Base-by-base conservation (phyloP, 2,888 invertebrate species). In the Leptura quadrifasciata region DNA sequence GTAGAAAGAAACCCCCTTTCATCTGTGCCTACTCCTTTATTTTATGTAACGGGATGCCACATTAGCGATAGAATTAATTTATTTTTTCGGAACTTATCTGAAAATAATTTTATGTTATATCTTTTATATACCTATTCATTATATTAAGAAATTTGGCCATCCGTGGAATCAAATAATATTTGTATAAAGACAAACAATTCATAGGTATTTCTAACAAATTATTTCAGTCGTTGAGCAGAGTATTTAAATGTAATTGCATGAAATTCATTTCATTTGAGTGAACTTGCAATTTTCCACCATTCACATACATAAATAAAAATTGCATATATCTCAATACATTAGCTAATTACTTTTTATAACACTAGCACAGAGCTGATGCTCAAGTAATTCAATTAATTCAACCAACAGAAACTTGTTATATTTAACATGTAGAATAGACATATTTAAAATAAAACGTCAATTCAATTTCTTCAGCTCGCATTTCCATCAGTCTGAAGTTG, bases 401-500 rank as follows among this genome's bases (percentile, higher is more conserved):
- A 27, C 60, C 21, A 58, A 58, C 2, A n/a, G 27, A 9, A 31
- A 60, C 10, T 57, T 47, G 57, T 55, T 55, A 55, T 12, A 9
- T 60, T 27, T 60, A 47, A n/a, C 6, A 15, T 4, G 47, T 31
- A 31, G n/a, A 47, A 47, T 47, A 47, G n/a, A 47, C 47, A n/a
- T 2, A 27, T 4, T 60, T 27, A n/a, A 21, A 60, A 60, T 60
- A 60, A 60, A 60, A 27, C 12, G 24, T n/a, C 31, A 60, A 27
- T n/a, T 31, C 60, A 27, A 60, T 27, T n/a, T 31, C n/a, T 60
- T n/a, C 60, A 27, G 31, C 9, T 60, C n/a, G n/a, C 31, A 27
- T 60, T 60, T 60, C 27, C 31, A 9, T 60, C 57, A 17, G 60
- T n/a, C 5, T 47, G 47, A 47, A 47, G 47, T 47, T 47, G 47